These are phyloP conservation scores for Phoenoteleia sp. DNA, from an alignment of 2,888 invertebrate genomes.

Conservation along the genomic window DNA sequence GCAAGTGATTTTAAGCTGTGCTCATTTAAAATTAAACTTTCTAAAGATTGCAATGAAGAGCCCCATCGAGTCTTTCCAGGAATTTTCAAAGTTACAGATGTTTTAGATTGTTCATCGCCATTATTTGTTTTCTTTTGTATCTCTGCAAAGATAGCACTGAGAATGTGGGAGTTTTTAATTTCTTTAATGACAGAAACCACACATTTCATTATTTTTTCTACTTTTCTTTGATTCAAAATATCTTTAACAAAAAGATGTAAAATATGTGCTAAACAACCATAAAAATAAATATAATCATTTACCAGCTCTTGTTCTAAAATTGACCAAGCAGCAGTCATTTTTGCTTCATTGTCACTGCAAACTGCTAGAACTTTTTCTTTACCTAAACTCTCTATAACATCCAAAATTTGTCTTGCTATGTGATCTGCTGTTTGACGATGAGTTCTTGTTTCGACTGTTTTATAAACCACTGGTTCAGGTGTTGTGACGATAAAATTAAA, in stretches of 20 bases:
- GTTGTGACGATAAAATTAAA: conserved; percentile 77
- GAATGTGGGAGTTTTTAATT: conserved; percentile 74
- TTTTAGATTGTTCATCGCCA: background rate
- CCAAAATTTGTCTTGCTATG: conserved; percentile 71
- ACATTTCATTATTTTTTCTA: conserved; percentile 63
- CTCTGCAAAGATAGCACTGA: conserved; percentile 67
- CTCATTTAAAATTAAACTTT: conserved; percentile 74
- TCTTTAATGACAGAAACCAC: conserved; percentile 73
- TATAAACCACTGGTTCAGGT: conserved; percentile 76
- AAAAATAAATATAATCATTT: conserved; percentile 74
- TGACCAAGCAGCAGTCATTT: conserved; percentile 68
- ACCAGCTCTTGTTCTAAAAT: conserved; percentile 74
- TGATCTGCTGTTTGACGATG: conserved; percentile 75
- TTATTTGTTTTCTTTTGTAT: conserved; percentile 63
- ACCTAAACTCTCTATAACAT: conserved; percentile 72
- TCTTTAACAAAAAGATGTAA: conserved; percentile 76
- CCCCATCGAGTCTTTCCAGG: conserved; percentile 73
- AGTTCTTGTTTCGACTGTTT: conserved; percentile 70
- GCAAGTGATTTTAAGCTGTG: conserved; percentile 74
- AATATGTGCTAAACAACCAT: conserved; percentile 75
- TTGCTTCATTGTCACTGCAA: conserved; percentile 76
- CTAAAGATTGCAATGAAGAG: conserved; percentile 73
- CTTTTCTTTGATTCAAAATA: conserved; percentile 63
- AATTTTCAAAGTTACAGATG: conserved; percentile 63
- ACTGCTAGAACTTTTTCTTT: conserved; percentile 71